Conservation (phyloP, 2,113 vertebrate species). For the Poecilia latipinna region DNA sequence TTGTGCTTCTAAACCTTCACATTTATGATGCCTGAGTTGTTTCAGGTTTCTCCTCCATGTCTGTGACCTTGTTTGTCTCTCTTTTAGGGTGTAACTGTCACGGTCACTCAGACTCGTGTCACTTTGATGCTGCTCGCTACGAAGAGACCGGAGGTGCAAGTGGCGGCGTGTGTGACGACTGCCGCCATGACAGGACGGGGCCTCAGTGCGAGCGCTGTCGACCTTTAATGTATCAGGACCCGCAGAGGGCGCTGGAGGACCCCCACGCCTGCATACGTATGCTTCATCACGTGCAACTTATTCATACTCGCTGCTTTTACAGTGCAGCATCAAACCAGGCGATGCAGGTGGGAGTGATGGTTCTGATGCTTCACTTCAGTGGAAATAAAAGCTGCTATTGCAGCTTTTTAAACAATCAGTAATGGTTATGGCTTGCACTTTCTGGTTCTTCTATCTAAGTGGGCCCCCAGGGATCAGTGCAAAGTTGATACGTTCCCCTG, state of each 20-base stretch:
- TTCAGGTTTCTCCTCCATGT: background rate
- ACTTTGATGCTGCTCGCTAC: conserved; percentile 80
- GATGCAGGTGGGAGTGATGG: too few relatives aligned
- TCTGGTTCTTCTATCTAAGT: background rate
- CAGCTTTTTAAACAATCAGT: background rate
- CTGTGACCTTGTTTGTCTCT: background rate
- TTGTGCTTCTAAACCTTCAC: background rate
- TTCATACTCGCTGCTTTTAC: background rate
- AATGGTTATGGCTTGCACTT: background rate
- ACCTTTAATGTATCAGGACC: conserved; percentile 82
- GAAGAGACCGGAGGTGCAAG: conserved; percentile 72
- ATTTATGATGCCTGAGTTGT: background rate
- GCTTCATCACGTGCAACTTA: conserved; percentile 22
- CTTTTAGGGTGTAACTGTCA: conserved; percentile 86
- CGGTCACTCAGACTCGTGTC: conserved; percentile 84
- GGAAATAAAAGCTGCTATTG: background rate
- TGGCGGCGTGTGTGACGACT: conserved; percentile 87
- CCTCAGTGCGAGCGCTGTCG: conserved; percentile 84
- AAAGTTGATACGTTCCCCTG: background rate
- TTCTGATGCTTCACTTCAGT: background rate
- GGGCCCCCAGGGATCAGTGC: background rate
- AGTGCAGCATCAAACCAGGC: background rate
- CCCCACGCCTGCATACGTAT: conserved; percentile 81
- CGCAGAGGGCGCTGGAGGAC: conserved; percentile 73
- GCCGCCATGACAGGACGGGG: conserved; percentile 82